Evolutionary conservation across 2,797 vertebrate species (phyloP).

Genomic region (Sebastes oblongus): DNA sequence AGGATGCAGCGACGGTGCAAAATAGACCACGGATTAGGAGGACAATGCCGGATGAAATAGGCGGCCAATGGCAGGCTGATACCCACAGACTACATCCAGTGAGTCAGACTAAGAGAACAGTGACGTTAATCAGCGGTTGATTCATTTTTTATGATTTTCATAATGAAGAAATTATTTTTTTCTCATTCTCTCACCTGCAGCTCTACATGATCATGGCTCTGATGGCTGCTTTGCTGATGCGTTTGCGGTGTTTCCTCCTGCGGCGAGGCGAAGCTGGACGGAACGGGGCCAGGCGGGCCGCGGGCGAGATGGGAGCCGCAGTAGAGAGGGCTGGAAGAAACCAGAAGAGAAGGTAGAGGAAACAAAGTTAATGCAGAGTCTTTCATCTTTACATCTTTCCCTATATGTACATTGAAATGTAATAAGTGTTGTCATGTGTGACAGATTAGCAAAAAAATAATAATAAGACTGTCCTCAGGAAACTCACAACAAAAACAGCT

Average conservation of each 20-base stretch:
- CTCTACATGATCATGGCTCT: slow-evolving; percentile 83
- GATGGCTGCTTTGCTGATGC: slow-evolving; percentile 82
- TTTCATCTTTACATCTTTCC: neutral
- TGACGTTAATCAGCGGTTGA: too few relatives aligned
- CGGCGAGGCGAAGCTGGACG: slow-evolving; percentile 65
- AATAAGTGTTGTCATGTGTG: neutral
- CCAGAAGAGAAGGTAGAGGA: neutral
- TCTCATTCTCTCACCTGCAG: slow-evolving; percentile 23
- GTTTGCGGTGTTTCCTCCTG: slow-evolving; percentile 76
- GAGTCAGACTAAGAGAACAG: too few relatives aligned
- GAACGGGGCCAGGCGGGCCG: slow-evolving; percentile 38
- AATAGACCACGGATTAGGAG: too few relatives aligned
- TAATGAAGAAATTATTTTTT: neutral
- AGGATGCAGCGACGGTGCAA: too few relatives aligned
- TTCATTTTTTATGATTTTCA: too few relatives aligned
- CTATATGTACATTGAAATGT: rapidly evolving
- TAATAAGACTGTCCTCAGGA: neutral
- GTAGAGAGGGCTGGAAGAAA: slow-evolving; percentile 39
- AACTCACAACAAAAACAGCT: neutral
- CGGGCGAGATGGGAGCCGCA: neutral
- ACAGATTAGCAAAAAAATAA: neutral
- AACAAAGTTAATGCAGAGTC: neutral
- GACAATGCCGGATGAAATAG: too few relatives aligned
- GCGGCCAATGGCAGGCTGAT: too few relatives aligned
- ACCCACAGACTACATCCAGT: too few relatives aligned